A percentile compares a stretch with the other conserved stretches of the same genome.
phyloP scores from a whole-genome alignment of 2,113 vertebrate genomes.

The Pseudorasbora parva region DNA sequence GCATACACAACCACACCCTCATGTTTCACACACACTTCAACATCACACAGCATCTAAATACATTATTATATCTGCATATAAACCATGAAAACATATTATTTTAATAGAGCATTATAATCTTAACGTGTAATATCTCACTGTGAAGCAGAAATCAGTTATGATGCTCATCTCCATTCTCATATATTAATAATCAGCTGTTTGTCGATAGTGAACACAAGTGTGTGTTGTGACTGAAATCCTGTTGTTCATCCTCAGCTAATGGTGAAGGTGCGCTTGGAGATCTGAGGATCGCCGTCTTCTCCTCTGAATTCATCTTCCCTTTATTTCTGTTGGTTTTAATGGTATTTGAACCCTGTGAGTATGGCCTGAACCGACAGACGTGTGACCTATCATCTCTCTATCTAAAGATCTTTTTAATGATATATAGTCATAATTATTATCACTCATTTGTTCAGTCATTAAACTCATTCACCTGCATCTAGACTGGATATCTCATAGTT shows the following conservation, averaged over 20 bases:
- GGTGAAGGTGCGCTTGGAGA: background rate
- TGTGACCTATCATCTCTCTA: too few species aligned
- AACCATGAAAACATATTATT: too few species aligned
- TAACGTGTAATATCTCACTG: background rate
- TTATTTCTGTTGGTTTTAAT: background rate
- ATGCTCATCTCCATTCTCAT: background rate
- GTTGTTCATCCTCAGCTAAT: background rate
- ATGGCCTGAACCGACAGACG: background rate
- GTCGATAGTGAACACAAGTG: too few species aligned
- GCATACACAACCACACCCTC: too few species aligned
- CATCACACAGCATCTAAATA: too few species aligned
- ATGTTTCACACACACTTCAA: too few species aligned
- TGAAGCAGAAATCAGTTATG: background rate
- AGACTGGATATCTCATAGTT: background rate
- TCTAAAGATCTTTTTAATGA: background rate
- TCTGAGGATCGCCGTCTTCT: background rate
- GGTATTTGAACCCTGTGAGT: slow-evolving; percentile 12
- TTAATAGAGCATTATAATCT: background rate
- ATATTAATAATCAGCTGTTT: background rate
- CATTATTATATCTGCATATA: too few species aligned
- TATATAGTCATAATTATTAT: background rate
- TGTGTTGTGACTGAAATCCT: background rate
- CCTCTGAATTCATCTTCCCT: background rate
- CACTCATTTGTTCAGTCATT: background rate
- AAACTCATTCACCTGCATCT: background rate